Percentiles rank a stretch among this genome's conserved stretches.
Evolutionary conservation across 1,140 invertebrate genomes (phyloP).

Genomic region (Calliphora vicina): DNA sequence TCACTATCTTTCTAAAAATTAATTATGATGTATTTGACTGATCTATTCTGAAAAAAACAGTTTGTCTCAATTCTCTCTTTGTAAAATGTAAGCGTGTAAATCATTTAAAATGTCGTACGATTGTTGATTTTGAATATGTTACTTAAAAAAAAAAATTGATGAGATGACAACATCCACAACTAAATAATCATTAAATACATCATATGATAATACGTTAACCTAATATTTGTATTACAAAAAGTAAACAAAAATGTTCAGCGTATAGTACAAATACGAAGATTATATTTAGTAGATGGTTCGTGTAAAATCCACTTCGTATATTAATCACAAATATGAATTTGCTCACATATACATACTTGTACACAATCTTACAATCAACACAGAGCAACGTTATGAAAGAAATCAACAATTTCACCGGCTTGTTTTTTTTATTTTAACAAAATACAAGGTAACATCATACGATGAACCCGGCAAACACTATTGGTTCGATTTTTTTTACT

Average conservation of each 20-base stretch:
- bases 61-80: too few relatives aligned
- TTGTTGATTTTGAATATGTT: too few relatives aligned
- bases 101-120: too few relatives aligned
- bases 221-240: not conserved
- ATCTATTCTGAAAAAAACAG: too few relatives aligned
- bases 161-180: too few relatives aligned
- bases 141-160: too few relatives aligned
- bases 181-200: not conserved
- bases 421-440: not conserved
- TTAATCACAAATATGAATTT: not conserved
- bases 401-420: conserved; percentile 8
- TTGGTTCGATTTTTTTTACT: not conserved
- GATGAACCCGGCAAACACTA: not conserved
- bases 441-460: conserved; percentile 6
- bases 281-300: not conserved
- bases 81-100: too few relatives aligned
- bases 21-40: too few relatives aligned
- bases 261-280: not conserved
- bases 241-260: not conserved
- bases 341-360: not conserved
- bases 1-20: too few relatives aligned
- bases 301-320: not conserved
- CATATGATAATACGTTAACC: not conserved
- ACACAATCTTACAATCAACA: not conserved
- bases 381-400: not conserved